phyloP scores from a whole-genome alignment of 2,797 vertebrate species.

The Carcharodon carcharias region DNA sequence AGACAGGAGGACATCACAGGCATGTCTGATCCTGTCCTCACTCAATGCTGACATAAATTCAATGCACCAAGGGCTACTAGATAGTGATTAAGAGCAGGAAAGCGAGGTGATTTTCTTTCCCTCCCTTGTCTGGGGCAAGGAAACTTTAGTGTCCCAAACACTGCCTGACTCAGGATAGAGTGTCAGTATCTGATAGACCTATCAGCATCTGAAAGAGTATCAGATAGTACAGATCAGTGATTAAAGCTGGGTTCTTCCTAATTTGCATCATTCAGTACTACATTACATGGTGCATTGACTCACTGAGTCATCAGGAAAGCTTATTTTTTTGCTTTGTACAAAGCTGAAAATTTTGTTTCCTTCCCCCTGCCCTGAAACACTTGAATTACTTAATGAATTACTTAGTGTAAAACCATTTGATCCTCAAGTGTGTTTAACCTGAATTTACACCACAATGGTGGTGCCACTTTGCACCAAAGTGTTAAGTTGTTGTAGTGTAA shows the following conservation, averaged over 20 bases:
- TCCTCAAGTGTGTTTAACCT: neutral
- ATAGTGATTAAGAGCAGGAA: neutral
- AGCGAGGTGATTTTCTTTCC: neutral
- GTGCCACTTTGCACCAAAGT: neutral
- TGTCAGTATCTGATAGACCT: too few species aligned
- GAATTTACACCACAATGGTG: neutral
- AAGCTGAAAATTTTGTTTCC: neutral
- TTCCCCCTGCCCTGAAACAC: neutral
- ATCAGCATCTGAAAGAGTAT: too few species aligned
- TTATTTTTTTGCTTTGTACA: neutral
- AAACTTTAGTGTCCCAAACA: neutral
- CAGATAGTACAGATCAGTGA: neutral
- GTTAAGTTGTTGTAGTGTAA: neutral
- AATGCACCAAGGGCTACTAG: neutral
- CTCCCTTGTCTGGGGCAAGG: neutral
- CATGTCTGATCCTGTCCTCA: neutral
- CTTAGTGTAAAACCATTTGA: neutral
- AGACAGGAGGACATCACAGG: neutral
- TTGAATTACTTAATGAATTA: neutral
- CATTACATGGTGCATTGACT: neutral
- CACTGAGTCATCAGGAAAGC: neutral
- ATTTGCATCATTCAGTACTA: neutral
- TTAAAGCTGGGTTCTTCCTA: neutral
- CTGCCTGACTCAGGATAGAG: neutral
- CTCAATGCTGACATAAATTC: conserved; percentile 13